phyloP scores from a whole-genome alignment of 2,113 vertebrate species.

The Hoplias malabaricus region DNA sequence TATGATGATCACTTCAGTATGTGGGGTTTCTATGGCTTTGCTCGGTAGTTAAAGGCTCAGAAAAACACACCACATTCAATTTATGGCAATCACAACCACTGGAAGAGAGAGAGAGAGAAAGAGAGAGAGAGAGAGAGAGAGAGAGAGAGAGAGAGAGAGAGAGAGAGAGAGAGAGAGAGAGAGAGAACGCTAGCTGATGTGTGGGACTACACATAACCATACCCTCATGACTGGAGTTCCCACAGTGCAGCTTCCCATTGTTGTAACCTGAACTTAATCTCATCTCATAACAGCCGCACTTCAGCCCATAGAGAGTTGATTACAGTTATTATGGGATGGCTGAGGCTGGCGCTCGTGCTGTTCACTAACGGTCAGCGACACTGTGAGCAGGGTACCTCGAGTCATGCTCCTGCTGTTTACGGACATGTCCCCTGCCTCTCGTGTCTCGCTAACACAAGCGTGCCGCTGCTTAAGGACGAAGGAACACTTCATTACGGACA shows the following conservation, averaged over 20 bases:
- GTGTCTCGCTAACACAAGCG: slow-evolving; percentile 20
- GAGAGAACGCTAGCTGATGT: not conserved
- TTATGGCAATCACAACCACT: not conserved
- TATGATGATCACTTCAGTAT: not conserved
- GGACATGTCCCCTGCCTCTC: slow-evolving; percentile 12
- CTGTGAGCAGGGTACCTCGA: slow-evolving; percentile 11
- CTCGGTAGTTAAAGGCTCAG: not conserved
- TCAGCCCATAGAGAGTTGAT: slow-evolving; percentile 35
- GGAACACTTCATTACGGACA: slow-evolving; percentile 19
- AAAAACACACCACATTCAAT: slow-evolving; percentile 3
- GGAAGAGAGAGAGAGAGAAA: not conserved
- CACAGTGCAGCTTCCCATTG: slow-evolving; percentile 28
- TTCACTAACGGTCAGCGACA: slow-evolving; percentile 26
- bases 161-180: not conserved
- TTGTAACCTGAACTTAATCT: slow-evolving; percentile 32
- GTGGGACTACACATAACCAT: not conserved
- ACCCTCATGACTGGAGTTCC: slow-evolving; percentile 31
- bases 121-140: not conserved
- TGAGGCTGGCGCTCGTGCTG: slow-evolving; percentile 30
- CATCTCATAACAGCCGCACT: slow-evolving; percentile 34
- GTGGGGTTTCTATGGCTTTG: not conserved
- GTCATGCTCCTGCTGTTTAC: slow-evolving; percentile 28
- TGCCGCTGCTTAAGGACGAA: not conserved
- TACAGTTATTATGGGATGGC: slow-evolving; percentile 45
- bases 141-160: not conserved